Evolutionary conservation across 2,797 vertebrate genomes (phyloP), one percentile per base, ranked within the genome.

Genomic region (Epinephelus malabaricus): DNA sequence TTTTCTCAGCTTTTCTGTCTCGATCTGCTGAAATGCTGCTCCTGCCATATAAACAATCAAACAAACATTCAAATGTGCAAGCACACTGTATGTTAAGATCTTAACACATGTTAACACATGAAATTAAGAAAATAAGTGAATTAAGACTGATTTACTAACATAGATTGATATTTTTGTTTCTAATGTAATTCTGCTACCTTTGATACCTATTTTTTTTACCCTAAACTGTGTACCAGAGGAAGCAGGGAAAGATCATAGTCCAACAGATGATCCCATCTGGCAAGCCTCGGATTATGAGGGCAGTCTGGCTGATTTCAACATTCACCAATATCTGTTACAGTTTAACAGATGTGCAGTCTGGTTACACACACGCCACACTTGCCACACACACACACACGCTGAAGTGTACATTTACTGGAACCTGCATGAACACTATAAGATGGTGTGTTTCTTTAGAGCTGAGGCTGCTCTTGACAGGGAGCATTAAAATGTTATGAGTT

Each of bases 261-360:
- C 46, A 80, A 43, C 68, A 67, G 60, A 83, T 64, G 65, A 86
- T 76, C 72, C 74, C 70, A 40, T 58, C 78, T 70, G 58, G 86
- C 72, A 40, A 77, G 34, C 12, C 40, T 56, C 27, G 56, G 77
- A 75, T 83, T 77, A 76, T 76, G 69, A 85, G 82, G 69, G 73
- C 69, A 85, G 85, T 82, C 74, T 82, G 86, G 38, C 50, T 72
- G 80, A 86, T 89, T 92, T 90, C 79, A 90, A 78, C 84, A 85
- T 69, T 82, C 77, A 79, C 65, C 69, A 55, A 55, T 81, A 74
- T 92, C 85, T 79, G 86, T 89, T 88, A 85, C 69, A 80, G 81
- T 86, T 88, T 91, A 90, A 86, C 84, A 90, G 72, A 92, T 76
- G 60, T 56, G 71, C 66, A 54, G 69, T 81, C 67, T 86, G 84